A percentile compares a stretch with the other conserved stretches of the same genome.
These are phyloP conservation scores for Temnothorax unifasciatus DNA, from an alignment of 2,888 invertebrate genomes.

Conservation along the genomic window DNA sequence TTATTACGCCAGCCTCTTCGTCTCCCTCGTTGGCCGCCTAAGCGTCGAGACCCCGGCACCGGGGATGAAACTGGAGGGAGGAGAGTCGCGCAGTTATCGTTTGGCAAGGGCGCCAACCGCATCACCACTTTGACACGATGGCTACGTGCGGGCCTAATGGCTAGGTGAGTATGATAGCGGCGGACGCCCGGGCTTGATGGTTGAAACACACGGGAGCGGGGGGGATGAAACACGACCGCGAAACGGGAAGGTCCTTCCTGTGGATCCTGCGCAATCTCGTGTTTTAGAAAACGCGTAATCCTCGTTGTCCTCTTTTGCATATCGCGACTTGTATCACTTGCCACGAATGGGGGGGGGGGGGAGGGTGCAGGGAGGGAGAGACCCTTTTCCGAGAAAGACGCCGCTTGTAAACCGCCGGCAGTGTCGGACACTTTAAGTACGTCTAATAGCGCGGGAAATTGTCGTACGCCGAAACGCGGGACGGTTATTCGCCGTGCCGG, in stretches of 20 bases:
- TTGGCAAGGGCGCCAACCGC: slow-evolving; percentile 82
- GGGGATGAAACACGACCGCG: slow-evolving; percentile 19
- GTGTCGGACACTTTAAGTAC: slow-evolving; percentile 49
- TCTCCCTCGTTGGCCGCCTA: neutral
- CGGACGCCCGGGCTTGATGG: neutral
- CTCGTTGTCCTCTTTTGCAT: slow-evolving; percentile 68
- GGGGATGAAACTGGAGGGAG: neutral
- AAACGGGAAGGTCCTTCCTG: slow-evolving; percentile 5
- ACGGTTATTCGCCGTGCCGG: slow-evolving; percentile 9
- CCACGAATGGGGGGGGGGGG: neutral
- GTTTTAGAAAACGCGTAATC: slow-evolving; percentile 72
- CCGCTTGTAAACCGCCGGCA: slow-evolving; percentile 60
- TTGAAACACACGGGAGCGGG: slow-evolving; percentile 13
- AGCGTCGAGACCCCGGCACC: neutral
- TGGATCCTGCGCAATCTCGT: slow-evolving; percentile 53
- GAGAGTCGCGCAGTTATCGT: slow-evolving; percentile 80
- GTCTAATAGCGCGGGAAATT: slow-evolving; percentile 66
- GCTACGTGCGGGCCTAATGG: slow-evolving; percentile 69
- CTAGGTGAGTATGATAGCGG: slow-evolving; percentile 42
- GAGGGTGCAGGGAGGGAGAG: neutral
- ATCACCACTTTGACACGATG: slow-evolving; percentile 74
- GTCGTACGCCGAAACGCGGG: slow-evolving; percentile 27
- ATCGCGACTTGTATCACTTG: slow-evolving; percentile 59
- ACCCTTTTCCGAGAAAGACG: slow-evolving; percentile 42
- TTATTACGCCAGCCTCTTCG: slow-evolving; percentile 6